Conservation (phyloP, 2,888 invertebrate genomes). For the Lamellibrachia satsuma region DNA sequence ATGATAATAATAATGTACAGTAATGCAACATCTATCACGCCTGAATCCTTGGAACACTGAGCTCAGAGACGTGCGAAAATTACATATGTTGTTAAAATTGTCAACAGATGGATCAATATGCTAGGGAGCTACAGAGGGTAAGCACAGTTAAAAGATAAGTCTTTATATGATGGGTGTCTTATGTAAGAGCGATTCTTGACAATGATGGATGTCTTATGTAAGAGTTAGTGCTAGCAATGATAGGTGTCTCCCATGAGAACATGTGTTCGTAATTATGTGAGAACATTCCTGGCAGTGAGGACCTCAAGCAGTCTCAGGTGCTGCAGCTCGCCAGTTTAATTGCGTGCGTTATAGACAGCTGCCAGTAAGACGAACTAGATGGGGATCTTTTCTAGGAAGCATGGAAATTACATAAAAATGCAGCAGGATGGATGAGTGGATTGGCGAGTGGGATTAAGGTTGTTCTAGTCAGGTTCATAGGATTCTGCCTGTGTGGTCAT, state of each 20-base stretch:
- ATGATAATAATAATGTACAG: no score
- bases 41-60: no score
- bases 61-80: no score
- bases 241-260: background rate
- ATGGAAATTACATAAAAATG: background rate
- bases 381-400: background rate
- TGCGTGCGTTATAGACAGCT: background rate
- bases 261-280: background rate
- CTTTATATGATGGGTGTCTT: no score
- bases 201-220: no score
- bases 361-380: background rate
- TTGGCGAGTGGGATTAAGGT: background rate
- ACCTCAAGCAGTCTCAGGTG: background rate
- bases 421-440: background rate
- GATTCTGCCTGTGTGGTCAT: background rate
- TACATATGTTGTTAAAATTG: no score
- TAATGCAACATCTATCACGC: no score
- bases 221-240: background rate
- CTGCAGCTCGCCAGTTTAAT: background rate
- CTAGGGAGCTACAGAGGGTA: no score
- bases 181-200: no score
- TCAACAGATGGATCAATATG: no score
- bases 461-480: background rate
- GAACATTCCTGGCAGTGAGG: background rate
- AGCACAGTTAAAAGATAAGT: background rate